phyloP scores from a whole-genome alignment of 1,140 invertebrate genomes.

The Gonioctena quinquepunctata region DNA sequence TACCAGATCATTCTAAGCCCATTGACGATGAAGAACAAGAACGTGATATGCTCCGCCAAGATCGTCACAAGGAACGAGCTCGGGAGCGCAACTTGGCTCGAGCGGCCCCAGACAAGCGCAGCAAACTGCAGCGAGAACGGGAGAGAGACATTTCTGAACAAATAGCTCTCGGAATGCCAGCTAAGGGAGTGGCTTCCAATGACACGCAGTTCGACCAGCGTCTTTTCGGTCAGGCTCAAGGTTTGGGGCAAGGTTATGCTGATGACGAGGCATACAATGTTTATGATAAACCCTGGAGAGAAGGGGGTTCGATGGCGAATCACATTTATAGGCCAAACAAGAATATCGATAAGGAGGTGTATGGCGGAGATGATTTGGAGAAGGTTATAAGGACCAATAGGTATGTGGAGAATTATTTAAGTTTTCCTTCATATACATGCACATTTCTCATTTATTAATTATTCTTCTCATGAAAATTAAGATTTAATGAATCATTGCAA shows the following conservation, averaged over 20 bases:
- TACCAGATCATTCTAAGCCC: slow-evolving; percentile 44
- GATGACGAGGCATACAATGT: slow-evolving; percentile 98
- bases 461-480: too few relatives aligned
- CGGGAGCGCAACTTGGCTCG: slow-evolving; percentile 90
- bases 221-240: slow-evolving; percentile 93
- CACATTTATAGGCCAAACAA: slow-evolving; percentile 92
- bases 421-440: too few relatives aligned
- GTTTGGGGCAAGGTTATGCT: slow-evolving; percentile 89
- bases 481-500: too few relatives aligned
- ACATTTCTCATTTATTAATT: too few relatives aligned
- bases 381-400: slow-evolving; percentile 86
- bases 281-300: slow-evolving; percentile 94
- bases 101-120: slow-evolving; percentile 93
- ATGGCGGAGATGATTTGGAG: slow-evolving; percentile 81
- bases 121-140: slow-evolving; percentile 85
- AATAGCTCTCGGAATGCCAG: slow-evolving; percentile 95
- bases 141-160: slow-evolving; percentile 98
- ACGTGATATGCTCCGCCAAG: slow-evolving; percentile 85
- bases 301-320: slow-evolving; percentile 78
- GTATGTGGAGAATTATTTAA: too few relatives aligned
- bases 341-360: slow-evolving; percentile 87
- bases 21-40: slow-evolving; percentile 76
- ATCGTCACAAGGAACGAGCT: slow-evolving; percentile 89
- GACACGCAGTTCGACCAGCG: slow-evolving; percentile 95
- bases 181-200: slow-evolving; percentile 72